Percentiles rank a stretch among this genome's conserved stretches.
These are phyloP conservation scores for Astreopora myriophthalma DNA, from an alignment of 64 coral and sea anemone species.

Conservation along the genomic window DNA sequence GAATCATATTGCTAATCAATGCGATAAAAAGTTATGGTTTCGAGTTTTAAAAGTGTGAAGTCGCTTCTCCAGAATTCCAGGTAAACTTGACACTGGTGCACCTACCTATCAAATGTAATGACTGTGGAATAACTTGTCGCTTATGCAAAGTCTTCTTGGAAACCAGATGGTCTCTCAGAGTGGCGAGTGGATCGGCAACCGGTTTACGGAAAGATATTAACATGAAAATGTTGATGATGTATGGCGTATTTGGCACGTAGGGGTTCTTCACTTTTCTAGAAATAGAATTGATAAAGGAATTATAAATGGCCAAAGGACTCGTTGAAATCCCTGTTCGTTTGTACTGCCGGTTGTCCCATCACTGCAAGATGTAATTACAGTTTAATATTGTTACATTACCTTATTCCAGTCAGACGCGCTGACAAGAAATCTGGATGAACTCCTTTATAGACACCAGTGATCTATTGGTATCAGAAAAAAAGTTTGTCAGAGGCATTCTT, in stretches of 20 bases:
- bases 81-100: no score
- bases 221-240: constrained; percentile 72
- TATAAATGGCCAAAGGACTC: neutral
- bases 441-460: constrained; percentile 22
- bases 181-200: constrained; percentile 81
- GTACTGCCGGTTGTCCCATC: neutral
- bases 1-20: no score
- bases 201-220: constrained; percentile 73
- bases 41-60: neutral
- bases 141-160: constrained; percentile 1
- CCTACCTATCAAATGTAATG: constrained; percentile 80
- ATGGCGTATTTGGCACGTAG: neutral
- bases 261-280: constrained; percentile 53
- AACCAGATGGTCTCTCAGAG: constrained; percentile 63
- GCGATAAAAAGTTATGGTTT: neutral
- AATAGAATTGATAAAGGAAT: neutral
- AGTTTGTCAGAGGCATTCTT: neutral
- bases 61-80: no score
- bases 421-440: constrained; percentile 66
- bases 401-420: constrained; percentile 50
- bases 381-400: neutral
- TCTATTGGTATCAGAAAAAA: neutral
- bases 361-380: neutral
- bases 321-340: neutral
- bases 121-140: constrained; percentile 52